A percentile compares a stretch with the other conserved stretches of the same genome.
Conservation (phyloP, 2,113 vertebrate genomes). For the zebrafish (Danio rerio) region DNA sequence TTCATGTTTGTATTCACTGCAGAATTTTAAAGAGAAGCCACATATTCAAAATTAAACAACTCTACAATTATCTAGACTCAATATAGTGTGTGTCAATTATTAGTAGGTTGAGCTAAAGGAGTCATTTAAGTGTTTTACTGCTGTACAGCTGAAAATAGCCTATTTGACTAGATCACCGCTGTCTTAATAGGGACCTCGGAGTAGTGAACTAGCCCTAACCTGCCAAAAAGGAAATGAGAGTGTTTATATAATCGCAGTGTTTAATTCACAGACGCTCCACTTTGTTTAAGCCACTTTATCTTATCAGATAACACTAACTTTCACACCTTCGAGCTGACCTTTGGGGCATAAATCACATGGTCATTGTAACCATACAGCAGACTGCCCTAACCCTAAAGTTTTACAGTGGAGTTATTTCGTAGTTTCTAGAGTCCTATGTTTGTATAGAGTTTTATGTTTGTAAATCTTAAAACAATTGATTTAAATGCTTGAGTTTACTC, state of each 20-base stretch:
- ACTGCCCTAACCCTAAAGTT: not conserved
- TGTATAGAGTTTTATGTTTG: not conserved
- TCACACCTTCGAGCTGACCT: conserved; percentile 74
- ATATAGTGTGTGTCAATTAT: not conserved
- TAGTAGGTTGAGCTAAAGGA: not conserved
- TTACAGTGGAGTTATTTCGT: not conserved
- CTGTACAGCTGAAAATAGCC: not conserved
- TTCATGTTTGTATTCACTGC: not conserved
- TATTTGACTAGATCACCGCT: not conserved
- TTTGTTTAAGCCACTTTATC: conserved; percentile 67
- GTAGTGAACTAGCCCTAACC: not conserved
- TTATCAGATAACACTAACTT: conserved; percentile 76
- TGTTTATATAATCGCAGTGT: conserved; percentile 68
- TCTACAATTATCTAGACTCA: not conserved
- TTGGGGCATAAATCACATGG: conserved; percentile 62
- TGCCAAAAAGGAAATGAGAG: conserved; percentile 30
- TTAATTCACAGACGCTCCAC: conserved; percentile 56
- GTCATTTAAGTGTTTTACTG: not conserved
- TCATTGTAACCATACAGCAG: not conserved
- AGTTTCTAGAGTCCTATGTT: not conserved
- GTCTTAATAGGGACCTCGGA: not conserved
- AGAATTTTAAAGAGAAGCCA: not conserved
- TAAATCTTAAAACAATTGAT: too few relatives aligned
- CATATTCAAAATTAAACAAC: not conserved
- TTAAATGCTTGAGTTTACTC: too few relatives aligned